Percentiles rank a stretch among this genome's conserved stretches.
These are phyloP conservation scores for Thunnus thynnus DNA, from an alignment of 2,113 vertebrate species.

Conservation along the genomic window DNA sequence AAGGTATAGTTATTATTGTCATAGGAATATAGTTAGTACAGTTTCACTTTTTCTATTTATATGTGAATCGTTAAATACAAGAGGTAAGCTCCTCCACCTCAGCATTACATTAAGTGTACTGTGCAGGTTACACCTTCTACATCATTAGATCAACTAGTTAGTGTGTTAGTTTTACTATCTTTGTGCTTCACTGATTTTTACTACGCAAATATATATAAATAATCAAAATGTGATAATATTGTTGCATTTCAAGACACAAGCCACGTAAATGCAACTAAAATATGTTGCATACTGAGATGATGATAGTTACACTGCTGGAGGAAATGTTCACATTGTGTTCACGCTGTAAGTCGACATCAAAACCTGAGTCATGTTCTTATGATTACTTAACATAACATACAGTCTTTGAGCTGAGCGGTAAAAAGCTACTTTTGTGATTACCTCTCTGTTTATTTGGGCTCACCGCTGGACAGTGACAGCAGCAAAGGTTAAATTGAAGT, in stretches of 20 bases:
- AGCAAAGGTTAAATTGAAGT: not conserved
- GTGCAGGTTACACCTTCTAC: not conserved
- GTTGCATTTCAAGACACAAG: not conserved
- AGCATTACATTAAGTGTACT: not conserved
- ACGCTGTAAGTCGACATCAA: not conserved
- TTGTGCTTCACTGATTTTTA: not conserved
- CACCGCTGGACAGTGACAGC: not conserved
- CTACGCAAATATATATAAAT: too few relatives aligned
- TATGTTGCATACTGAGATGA: not conserved
- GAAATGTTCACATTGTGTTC: conserved; percentile 11
- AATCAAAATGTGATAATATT: not conserved
- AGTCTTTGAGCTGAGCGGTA: not conserved
- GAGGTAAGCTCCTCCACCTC: too few relatives aligned
- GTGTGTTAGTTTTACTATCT: not conserved
- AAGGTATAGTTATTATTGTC: not conserved
- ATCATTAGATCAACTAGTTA: not conserved
- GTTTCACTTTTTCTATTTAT: too few relatives aligned
- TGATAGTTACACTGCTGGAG: too few relatives aligned
- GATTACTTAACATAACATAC: too few relatives aligned
- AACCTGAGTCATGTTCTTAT: too few relatives aligned
- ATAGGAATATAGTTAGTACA: too few relatives aligned
- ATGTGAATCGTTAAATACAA: too few relatives aligned
- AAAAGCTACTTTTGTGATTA: not conserved
- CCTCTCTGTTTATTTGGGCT: not conserved
- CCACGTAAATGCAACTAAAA: not conserved